Base-by-base conservation (phyloP, 92 coral and sea anemone species). In the Palythoa caribaeorum region DNA sequence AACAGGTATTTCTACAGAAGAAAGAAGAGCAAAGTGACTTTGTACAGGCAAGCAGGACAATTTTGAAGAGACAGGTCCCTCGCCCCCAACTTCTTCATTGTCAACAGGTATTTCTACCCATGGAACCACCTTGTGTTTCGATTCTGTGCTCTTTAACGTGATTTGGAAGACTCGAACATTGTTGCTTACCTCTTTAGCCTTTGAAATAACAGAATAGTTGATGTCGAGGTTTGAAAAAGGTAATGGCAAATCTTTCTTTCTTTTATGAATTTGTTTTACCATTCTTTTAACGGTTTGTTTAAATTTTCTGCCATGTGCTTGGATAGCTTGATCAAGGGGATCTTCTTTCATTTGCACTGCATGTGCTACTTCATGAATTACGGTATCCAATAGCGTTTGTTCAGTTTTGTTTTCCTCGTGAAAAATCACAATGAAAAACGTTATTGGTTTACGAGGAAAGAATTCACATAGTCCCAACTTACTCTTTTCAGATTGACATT, bases 231-330 rank as follows among this genome's bases (percentile, higher is more conserved):
- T 39, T 36, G 48, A 71, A 38, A 71, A 71, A 35, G 76, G 50
- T 47, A 35, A 21, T 37, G 76, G 76, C 39, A 71, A 71, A 35
- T 71, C 76, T 38, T 71, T 38, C 76, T 71, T 71, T 71, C 76
- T 35, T 37, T 71, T 21, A 11, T 35, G 1, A 28, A 71, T 11
- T 38, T 71, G 37, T 39, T 35, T 35, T 71, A 39, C 17, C 38
- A 71, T 6, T 71, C 47, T 8, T 15, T 38, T 71, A 15, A 38
- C 76, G 2, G 11, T 37, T 57, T 57, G 14, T 57, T 57, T 13
- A 57, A 57, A 57, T 13, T 13, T 57, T 57, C 36, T 71, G 6
- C 75, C 74, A 69, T 69, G 74, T n/a, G 5, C 74, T 28, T 28
- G 74, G 74, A 21, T 11, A 13, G 40, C 74, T n/a, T 69, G 28